These are phyloP conservation scores for Pristionchus arcanus DNA, from an alignment of 2,888 invertebrate species.

Conservation along the genomic window DNA sequence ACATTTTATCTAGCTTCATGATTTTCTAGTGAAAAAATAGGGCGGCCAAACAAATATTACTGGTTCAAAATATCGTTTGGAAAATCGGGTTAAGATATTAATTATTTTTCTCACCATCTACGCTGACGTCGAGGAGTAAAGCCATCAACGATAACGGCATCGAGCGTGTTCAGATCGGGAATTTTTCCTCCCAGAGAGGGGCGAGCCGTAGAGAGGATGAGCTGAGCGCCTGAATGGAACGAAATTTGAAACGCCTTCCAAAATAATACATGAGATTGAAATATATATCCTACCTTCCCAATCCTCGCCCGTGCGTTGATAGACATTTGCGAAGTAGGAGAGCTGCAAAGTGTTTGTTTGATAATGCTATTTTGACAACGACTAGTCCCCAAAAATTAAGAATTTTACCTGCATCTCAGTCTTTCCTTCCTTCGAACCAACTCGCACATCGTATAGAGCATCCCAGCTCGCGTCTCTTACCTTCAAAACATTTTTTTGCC, in stretches of 20 bases:
- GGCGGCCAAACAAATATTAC: no score
- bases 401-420: slow-evolving; percentile 29
- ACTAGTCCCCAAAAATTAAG: no score
- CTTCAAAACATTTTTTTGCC: not conserved
- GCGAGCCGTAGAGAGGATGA: slow-evolving; percentile 71
- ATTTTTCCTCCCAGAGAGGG: slow-evolving; percentile 72
- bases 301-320: slow-evolving; percentile 80
- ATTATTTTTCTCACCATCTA: not conserved
- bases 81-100: no score
- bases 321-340: slow-evolving; percentile 79
- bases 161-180: slow-evolving; percentile 73
- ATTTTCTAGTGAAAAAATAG: no score
- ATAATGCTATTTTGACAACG: no score
- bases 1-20: no score
- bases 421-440: slow-evolving; percentile 61
- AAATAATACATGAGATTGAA: no score
- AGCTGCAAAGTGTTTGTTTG: no score
- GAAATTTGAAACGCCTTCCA: no score
- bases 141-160: slow-evolving; percentile 65
- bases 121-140: slow-evolving; percentile 57
- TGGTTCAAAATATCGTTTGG: no score
- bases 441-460: slow-evolving; percentile 75
- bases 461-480: slow-evolving; percentile 71
- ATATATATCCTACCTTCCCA: slow-evolving; percentile 74
- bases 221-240: slow-evolving; percentile 68